Percentiles rank a stretch among this genome's conserved stretches.
These are phyloP conservation scores for Cyprinodon brontotheroides DNA, from an alignment of 2,113 vertebrate genomes.

Conservation along the genomic window DNA sequence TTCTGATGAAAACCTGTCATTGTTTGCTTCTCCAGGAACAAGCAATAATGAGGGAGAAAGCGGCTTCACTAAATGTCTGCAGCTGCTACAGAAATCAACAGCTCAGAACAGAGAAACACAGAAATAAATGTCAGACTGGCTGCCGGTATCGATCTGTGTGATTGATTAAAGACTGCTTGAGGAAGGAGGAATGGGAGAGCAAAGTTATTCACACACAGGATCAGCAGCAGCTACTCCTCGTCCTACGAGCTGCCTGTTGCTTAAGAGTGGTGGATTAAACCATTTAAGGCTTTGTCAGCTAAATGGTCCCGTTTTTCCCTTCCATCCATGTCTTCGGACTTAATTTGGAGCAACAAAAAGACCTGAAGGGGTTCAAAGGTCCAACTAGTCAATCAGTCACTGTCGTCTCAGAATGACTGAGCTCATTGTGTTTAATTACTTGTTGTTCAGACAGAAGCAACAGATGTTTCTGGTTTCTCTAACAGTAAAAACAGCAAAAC, in stretches of 20 bases:
- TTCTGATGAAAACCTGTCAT: conserved; percentile 48
- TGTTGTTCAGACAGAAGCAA: neutral
- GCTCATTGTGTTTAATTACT: neutral
- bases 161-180: conserved; percentile 60
- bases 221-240: conserved; percentile 34
- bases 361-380: neutral
- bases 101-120: conserved; percentile 36
- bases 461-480: too few relatives aligned
- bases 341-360: neutral
- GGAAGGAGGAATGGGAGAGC: conserved; percentile 22
- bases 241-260: conserved; percentile 11
- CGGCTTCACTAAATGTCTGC: conserved; percentile 25
- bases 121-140: conserved; percentile 44
- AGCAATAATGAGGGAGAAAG: conserved; percentile 7
- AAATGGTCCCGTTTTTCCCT: neutral
- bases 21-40: neutral
- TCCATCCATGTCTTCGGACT: neutral
- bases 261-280: conserved; percentile 35
- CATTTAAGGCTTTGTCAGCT: conserved; percentile 34
- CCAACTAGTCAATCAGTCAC: neutral
- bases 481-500: too few relatives aligned
- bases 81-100: conserved; percentile 32
- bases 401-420: neutral
- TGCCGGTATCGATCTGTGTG: conserved; percentile 42
- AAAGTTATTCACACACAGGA: conserved; percentile 50